Evolutionary conservation across 2,888 invertebrate genomes (phyloP).

Genomic region (Pherbina coryleti): DNA sequence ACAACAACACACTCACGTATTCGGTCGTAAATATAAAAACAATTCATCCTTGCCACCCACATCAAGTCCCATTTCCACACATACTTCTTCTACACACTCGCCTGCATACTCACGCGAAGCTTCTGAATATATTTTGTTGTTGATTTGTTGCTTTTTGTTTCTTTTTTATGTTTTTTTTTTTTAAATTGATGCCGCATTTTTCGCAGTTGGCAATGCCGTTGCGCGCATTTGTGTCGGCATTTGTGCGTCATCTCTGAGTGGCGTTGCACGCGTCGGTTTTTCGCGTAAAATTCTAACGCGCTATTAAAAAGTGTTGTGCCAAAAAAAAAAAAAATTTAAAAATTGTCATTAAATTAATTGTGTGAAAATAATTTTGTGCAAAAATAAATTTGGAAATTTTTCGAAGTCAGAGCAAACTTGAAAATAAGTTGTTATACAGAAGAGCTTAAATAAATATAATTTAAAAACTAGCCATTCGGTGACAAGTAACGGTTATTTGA

Average conservation of each 20-base stretch:
- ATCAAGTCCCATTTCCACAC: not conserved
- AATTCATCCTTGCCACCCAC: not conserved
- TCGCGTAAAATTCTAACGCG: not conserved
- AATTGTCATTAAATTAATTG: not conserved
- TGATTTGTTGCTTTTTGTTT: conserved; percentile 5
- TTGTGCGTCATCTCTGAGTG: not conserved
- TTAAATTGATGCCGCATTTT: not conserved
- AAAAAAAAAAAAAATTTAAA: not conserved
- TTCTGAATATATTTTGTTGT: not conserved
- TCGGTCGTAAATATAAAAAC: conserved; percentile 13
- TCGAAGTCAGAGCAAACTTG: not conserved
- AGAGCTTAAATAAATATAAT: too few relatives aligned
- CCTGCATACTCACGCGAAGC: not conserved
- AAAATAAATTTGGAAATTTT: not conserved
- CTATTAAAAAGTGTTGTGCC: not conserved
- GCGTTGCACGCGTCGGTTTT: conserved; percentile 16
- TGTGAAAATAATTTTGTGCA: not conserved
- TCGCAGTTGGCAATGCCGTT: not conserved
- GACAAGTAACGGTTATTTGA: too few relatives aligned
- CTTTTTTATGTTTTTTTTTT: not conserved
- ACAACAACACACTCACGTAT: conserved; percentile 5
- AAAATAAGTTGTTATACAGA: not conserved
- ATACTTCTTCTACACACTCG: not conserved
- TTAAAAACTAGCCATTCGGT: too few relatives aligned
- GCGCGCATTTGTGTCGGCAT: conserved; percentile 15